A percentile compares a stretch with the other conserved stretches of the same genome.
Evolutionary conservation across 1,140 invertebrate genomes (phyloP).

Genomic region (Maconellicoccus hirsutus): DNA sequence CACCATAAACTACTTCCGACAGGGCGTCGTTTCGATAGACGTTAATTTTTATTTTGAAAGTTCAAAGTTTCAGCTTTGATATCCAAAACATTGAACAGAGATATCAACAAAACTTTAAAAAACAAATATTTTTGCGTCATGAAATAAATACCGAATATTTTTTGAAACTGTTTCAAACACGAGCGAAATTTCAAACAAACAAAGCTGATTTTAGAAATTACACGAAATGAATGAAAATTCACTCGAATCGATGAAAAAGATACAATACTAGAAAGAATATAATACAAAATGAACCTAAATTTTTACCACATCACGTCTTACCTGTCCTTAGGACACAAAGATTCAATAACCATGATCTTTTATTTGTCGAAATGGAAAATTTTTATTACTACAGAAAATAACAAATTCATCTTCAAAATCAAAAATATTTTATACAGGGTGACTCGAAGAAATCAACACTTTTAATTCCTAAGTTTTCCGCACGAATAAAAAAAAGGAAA

Average conservation of each 20-base stretch:
- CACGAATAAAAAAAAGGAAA: not conserved
- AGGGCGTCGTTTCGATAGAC: not conserved
- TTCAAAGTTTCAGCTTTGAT: too few relatives aligned
- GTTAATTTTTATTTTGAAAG: not conserved
- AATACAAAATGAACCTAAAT: not conserved
- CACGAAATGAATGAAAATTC: not conserved
- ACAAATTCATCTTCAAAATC: not conserved
- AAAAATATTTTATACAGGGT: not conserved
- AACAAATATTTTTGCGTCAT: too few relatives aligned
- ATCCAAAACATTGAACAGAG: too few relatives aligned
- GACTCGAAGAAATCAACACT: not conserved
- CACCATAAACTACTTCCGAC: not conserved
- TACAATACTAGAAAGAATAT: too few relatives aligned
- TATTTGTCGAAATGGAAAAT: not conserved
- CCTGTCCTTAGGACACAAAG: not conserved
- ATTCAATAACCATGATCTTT: not conserved
- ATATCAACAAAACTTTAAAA: too few relatives aligned
- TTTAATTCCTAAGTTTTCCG: not conserved
- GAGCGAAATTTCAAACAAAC: too few relatives aligned
- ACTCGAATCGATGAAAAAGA: too few relatives aligned
- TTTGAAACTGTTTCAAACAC: too few relatives aligned
- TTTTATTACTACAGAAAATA: constrained; percentile 5
- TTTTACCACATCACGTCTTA: not conserved
- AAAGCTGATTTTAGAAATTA: too few relatives aligned
- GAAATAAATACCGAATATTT: too few relatives aligned